Evolutionary conservation across 1,140 invertebrate species (phyloP).

Genomic region (Penaeus vannamei): DNA sequence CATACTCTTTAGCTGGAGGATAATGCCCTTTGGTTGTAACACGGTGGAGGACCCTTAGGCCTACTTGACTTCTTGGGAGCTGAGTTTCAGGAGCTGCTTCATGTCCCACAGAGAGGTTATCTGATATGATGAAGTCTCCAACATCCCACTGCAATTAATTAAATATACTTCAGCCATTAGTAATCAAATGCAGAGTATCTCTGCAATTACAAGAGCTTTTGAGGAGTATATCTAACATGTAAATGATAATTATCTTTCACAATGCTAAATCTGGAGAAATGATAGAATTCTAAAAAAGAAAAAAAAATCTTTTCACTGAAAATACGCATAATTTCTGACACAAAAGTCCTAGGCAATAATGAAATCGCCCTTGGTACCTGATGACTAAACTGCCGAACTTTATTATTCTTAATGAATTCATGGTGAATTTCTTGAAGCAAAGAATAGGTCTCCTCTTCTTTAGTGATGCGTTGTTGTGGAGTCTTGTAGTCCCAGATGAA

Average conservation of each 20-base stretch:
- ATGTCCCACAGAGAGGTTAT: slow-evolving; percentile 74
- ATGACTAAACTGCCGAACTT: slow-evolving; percentile 72
- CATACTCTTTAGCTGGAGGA: slow-evolving; percentile 69
- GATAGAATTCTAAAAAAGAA: not conserved
- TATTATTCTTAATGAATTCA: slow-evolving; percentile 73
- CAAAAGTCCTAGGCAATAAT: not conserved
- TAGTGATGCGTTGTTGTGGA: slow-evolving; percentile 69
- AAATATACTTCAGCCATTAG: slow-evolving; percentile 14
- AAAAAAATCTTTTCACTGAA: no score
- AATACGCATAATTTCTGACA: not conserved
- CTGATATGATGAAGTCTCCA: slow-evolving; percentile 75
- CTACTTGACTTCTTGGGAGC: slow-evolving; percentile 71
- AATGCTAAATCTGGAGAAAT: no score
- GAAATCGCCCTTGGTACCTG: slow-evolving; percentile 69
- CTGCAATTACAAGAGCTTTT: no score
- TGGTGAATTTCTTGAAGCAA: slow-evolving; percentile 72
- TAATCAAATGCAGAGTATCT: not conserved
- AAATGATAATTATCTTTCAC: no score
- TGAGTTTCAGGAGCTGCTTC: slow-evolving; percentile 73
- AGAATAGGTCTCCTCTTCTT: slow-evolving; percentile 70
- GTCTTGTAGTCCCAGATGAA: slow-evolving; percentile 73
- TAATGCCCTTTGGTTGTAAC: slow-evolving; percentile 72
- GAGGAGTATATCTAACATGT: no score
- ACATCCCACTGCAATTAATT: slow-evolving; percentile 72
- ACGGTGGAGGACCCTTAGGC: slow-evolving; percentile 73